phyloP scores from a whole-genome alignment of 1,140 invertebrate species.

The Philopotamus ludificatus region DNA sequence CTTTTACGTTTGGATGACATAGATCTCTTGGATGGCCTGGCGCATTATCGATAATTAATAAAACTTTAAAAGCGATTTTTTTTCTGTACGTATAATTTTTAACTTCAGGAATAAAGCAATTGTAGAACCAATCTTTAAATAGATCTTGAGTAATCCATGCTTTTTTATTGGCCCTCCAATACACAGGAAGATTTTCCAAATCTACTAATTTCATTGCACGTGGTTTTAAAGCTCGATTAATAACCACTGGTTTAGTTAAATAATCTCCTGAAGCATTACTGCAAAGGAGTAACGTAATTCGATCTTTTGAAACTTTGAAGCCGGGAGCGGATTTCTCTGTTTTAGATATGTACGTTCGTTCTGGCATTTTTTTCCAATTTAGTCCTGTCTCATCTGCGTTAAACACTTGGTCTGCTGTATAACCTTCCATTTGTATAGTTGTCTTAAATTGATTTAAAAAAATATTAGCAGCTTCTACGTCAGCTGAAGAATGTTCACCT shows the following conservation, averaged over 20 bases:
- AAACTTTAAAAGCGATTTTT: constrained; percentile 49
- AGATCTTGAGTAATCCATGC: not conserved
- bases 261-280: too few relatives aligned
- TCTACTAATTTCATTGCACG: constrained; percentile 47
- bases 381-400: too few relatives aligned
- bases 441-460: constrained; percentile 13
- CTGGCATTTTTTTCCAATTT: constrained; percentile 55
- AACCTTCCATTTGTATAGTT: constrained; percentile 9
- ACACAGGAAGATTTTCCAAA: constrained; percentile 45
- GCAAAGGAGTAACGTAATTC: too few relatives aligned
- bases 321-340: constrained; percentile 47
- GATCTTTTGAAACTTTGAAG: constrained; percentile 52
- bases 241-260: too few relatives aligned
- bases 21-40: constrained; percentile 45
- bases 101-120: not conserved
- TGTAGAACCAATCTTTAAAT: constrained; percentile 7
- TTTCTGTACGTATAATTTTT: constrained; percentile 30
- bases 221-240: constrained; percentile 51
- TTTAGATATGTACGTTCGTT: constrained; percentile 47
- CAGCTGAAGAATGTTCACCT: not conserved
- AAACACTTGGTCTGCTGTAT: not conserved
- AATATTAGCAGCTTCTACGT: constrained; percentile 12
- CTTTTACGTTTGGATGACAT: constrained; percentile 46
- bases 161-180: constrained; percentile 45
- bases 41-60: constrained; percentile 53